These are phyloP conservation scores for Carcina quercana DNA, from an alignment of 2,888 invertebrate genomes.

Conservation along the genomic window DNA sequence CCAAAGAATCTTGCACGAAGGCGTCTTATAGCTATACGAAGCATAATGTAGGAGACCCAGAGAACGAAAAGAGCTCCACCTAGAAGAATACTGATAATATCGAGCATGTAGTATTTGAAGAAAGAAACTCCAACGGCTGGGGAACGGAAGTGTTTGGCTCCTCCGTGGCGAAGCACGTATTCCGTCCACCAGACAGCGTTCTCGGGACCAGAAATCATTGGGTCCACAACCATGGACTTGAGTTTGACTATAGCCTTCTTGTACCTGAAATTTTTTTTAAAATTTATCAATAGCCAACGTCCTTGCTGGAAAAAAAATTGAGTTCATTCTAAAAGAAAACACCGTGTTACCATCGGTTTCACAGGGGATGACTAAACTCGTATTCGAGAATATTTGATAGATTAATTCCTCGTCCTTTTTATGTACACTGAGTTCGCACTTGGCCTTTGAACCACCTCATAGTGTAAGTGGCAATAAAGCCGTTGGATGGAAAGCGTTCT, in stretches of 20 bases:
- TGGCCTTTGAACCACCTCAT: no score
- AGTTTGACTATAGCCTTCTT: conserved; percentile 39
- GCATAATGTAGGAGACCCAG: conserved; percentile 23
- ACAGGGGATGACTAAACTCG: no score
- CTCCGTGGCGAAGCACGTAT: conserved; percentile 60
- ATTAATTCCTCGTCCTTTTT: no score
- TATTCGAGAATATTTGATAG: no score
- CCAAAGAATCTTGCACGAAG: conserved; percentile 28
- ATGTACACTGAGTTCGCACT: no score
- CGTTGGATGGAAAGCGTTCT: no score
- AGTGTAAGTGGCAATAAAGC: no score
- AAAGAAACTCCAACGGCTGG: conserved; percentile 47
- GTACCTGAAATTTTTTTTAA: conserved; percentile 36
- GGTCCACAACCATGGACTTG: conserved; percentile 35
- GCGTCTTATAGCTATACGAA: conserved; percentile 28
- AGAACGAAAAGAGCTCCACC: conserved; percentile 18
- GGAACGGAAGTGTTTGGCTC: conserved; percentile 56
- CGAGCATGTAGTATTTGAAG: conserved; percentile 52
- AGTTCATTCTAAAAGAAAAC: no score
- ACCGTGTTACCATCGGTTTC: no score
- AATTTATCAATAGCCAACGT: no score
- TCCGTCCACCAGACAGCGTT: conserved; percentile 71
- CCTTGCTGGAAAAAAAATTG: no score
- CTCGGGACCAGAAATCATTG: conserved; percentile 55
- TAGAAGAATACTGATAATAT: conserved; percentile 33